A percentile compares a stretch with the other conserved stretches of the same genome.
Conservation (phyloP, 2,888 invertebrate species). For the Euproctis similis region DNA sequence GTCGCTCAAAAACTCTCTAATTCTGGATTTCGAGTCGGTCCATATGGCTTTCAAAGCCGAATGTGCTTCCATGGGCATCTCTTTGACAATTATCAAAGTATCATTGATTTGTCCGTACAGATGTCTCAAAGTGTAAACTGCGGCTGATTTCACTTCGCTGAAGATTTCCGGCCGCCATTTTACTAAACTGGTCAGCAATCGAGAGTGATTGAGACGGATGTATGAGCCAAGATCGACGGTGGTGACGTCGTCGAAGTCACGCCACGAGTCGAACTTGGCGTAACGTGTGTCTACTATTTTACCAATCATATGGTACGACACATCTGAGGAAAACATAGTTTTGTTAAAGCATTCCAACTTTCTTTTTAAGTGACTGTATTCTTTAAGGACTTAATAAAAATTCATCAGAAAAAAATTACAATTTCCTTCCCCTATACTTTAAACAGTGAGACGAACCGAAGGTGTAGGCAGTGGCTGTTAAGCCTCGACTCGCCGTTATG, state of each 20-base stretch:
- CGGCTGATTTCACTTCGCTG: slow-evolving; percentile 53
- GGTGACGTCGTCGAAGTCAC: slow-evolving; percentile 86
- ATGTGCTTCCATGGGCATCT: slow-evolving; percentile 80
- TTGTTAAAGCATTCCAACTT: background rate
- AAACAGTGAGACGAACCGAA: too few relatives aligned
- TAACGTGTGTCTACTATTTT: slow-evolving; percentile 85
- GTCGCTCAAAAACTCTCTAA: slow-evolving; percentile 83
- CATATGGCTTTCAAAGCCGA: slow-evolving; percentile 82
- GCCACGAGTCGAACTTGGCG: slow-evolving; percentile 85
- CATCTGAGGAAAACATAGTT: slow-evolving; percentile 44
- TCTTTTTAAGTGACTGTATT: background rate
- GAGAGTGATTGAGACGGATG: slow-evolving; percentile 87
- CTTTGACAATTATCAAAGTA: slow-evolving; percentile 57
- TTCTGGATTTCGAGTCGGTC: slow-evolving; percentile 83
- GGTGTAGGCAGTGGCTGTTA: too few relatives aligned
- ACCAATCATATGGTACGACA: slow-evolving; percentile 81
- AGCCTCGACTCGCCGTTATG: too few relatives aligned
- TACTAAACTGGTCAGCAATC: slow-evolving; percentile 85
- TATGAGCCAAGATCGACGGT: slow-evolving; percentile 87
- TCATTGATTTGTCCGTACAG: slow-evolving; percentile 62
- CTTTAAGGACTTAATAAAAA: too few relatives aligned
- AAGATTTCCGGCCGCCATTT: slow-evolving; percentile 87
- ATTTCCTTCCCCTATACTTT: too few relatives aligned
- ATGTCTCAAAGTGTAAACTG: slow-evolving; percentile 45
- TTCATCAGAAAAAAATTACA: too few relatives aligned